Percentiles rank a stretch among this genome's conserved stretches.
These are phyloP conservation scores for Synchiropus splendidus DNA, from an alignment of 2,113 vertebrate species.

Conservation along the genomic window DNA sequence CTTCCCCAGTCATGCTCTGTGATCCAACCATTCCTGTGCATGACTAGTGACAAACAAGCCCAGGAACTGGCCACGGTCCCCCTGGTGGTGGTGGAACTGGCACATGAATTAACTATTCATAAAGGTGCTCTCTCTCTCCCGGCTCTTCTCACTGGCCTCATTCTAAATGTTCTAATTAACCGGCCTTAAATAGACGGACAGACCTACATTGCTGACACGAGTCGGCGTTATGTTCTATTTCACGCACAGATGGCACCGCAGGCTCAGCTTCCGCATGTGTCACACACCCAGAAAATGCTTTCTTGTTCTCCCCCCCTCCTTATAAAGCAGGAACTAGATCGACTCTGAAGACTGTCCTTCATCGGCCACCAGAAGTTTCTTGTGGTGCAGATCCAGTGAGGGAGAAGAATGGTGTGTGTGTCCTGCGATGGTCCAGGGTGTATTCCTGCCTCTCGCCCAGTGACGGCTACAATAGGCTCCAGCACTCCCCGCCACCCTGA, in stretches of 20 bases:
- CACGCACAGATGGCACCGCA: slow-evolving; percentile 38
- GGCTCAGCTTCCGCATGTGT: slow-evolving; percentile 1
- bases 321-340: no score
- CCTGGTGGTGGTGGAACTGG: slow-evolving; percentile 42
- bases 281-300: neutral
- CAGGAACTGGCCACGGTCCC: slow-evolving; percentile 34
- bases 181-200: slow-evolving; percentile 63
- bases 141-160: slow-evolving; percentile 47
- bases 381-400: no score
- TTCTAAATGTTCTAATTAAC: slow-evolving; percentile 69
- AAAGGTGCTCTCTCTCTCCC: slow-evolving; percentile 10
- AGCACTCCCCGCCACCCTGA: no score
- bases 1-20: neutral
- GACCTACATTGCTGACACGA: slow-evolving; percentile 58
- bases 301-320: no score
- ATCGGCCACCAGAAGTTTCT: no score
- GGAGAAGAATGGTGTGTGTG: no score
- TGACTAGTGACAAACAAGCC: slow-evolving; percentile 21
- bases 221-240: slow-evolving; percentile 16
- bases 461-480: no score
- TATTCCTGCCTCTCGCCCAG: no score
- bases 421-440: no score
- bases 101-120: slow-evolving; percentile 55
- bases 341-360: no score
- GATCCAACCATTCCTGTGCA: neutral